Conservation (phyloP, 2,888 invertebrate species). For the Adineta ricciae region DNA sequence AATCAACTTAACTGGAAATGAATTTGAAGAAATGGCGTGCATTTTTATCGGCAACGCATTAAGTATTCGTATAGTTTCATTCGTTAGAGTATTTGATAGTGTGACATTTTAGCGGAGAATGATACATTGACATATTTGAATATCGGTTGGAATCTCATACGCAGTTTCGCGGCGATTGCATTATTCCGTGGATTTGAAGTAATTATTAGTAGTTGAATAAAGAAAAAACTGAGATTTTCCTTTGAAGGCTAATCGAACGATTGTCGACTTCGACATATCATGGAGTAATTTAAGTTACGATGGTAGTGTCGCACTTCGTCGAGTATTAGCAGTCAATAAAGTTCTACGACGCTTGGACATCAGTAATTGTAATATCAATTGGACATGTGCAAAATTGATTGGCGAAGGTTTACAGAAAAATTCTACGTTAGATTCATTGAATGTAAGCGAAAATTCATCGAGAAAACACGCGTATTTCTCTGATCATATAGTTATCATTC, state of each 20-base stretch:
- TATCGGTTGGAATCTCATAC: not conserved
- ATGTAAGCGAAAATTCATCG: not conserved
- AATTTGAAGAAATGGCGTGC: not conserved
- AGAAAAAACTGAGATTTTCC: not conserved
- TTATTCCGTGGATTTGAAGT: constrained; percentile 18
- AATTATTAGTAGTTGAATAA: not conserved
- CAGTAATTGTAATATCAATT: constrained; percentile 5
- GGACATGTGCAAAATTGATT: not conserved
- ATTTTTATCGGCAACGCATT: not conserved
- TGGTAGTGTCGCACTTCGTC: not conserved
- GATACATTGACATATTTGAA: not conserved
- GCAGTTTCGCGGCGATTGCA: not conserved
- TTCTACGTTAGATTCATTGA: not conserved
- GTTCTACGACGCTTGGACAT: not conserved
- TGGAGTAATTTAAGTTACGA: not conserved
- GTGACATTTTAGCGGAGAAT: not conserved
- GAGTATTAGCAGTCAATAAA: not conserved
- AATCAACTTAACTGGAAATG: not conserved
- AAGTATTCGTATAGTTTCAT: not conserved
- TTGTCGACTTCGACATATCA: not conserved
- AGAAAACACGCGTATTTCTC: not conserved
- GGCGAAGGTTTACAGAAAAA: not conserved
- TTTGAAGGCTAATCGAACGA: not conserved
- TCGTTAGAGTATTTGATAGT: too few relatives aligned
- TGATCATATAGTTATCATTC: not conserved